Evolutionary conservation across 1,140 invertebrate species (phyloP), one percentile per base, ranked within the genome.

Genomic region (Anastatus disparis): DNA sequence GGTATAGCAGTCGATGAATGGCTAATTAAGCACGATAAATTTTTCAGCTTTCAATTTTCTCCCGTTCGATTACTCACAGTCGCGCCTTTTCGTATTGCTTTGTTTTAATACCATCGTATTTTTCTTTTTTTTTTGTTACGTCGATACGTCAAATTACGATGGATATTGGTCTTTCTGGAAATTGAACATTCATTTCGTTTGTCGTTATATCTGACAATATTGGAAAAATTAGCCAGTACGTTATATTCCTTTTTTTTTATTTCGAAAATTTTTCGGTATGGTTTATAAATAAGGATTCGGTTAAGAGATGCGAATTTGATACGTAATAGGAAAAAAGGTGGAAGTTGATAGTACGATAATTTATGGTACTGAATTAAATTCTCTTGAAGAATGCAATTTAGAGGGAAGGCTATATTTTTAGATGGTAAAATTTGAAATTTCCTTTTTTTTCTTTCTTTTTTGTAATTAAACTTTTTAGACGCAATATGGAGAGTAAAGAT

Each of bases 301-400:
- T 52, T 20, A 52, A 22, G 31, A 17, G 48, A 40, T 24, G 13
- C 2, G 13, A 4, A 17, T 50, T 20, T 38, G 20, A 31, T 42
- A n/a, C n/a, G n/a, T n/a, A n/a, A n/a, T n/a, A n/a, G n/a, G n/a
- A n/a, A n/a, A n/a, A n/a, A n/a, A n/a, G n/a, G n/a, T n/a, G 13
- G 26, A 35, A 64, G 17, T 50, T 52, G 48, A 64, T 31, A 15
- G 7, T 64, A 26, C 17, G 48, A 52, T 52, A 40, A 64, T 64
- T 52, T 50, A 64, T 31, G 50, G 46, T 26, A 24, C 35, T 13
- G 52, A 35, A 66, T 55, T 58, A 58, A 67, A 58, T 50, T 67
- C 55, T 31, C 42, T 58, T 50, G 8, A 58, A 67, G 65, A 67
- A 67, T 67, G 65, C 42, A 67, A 58, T 59, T 58, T 67, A 35